Conservation (phyloP, 2,797 vertebrate genomes). For the Poecilia picta region DNA sequence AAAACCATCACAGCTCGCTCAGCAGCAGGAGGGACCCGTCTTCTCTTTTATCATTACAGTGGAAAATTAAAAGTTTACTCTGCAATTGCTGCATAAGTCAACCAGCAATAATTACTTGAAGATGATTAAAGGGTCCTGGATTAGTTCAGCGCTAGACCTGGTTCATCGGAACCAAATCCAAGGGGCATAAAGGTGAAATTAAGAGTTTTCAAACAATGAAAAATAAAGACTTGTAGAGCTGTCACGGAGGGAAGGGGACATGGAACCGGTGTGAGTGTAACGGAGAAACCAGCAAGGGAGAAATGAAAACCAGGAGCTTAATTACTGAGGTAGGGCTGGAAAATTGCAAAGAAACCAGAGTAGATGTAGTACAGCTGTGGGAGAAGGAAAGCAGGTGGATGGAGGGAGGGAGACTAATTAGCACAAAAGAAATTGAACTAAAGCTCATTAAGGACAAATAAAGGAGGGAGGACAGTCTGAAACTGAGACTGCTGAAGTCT, state of each 20-base stretch:
- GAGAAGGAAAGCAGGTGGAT: too few species aligned
- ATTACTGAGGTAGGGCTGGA: not conserved
- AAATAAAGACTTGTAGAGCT: not conserved
- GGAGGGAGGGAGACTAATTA: too few species aligned
- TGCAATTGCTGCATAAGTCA: not conserved
- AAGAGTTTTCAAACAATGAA: not conserved
- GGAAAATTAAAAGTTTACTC: not conserved
- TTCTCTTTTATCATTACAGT: constrained; percentile 4
- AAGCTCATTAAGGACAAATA: too few species aligned
- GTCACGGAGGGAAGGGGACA: not conserved
- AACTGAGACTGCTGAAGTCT: not conserved
- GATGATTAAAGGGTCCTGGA: not conserved
- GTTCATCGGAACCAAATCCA: not conserved
- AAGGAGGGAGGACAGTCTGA: too few species aligned
- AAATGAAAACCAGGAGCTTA: not conserved
- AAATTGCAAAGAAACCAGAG: not conserved
- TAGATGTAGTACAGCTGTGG: too few species aligned
- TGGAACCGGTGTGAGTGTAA: not conserved
- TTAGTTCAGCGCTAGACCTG: not conserved
- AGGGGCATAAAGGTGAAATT: not conserved
- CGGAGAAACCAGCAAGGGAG: not conserved
- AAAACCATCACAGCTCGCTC: not conserved
- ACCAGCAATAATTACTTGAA: not conserved
- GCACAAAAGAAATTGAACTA: too few species aligned
- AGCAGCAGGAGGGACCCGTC: not conserved